A percentile compares a stretch with the other conserved stretches of the same genome.
Conservation (phyloP, 2,888 invertebrate species). For the Chymomyza caudatula region DNA sequence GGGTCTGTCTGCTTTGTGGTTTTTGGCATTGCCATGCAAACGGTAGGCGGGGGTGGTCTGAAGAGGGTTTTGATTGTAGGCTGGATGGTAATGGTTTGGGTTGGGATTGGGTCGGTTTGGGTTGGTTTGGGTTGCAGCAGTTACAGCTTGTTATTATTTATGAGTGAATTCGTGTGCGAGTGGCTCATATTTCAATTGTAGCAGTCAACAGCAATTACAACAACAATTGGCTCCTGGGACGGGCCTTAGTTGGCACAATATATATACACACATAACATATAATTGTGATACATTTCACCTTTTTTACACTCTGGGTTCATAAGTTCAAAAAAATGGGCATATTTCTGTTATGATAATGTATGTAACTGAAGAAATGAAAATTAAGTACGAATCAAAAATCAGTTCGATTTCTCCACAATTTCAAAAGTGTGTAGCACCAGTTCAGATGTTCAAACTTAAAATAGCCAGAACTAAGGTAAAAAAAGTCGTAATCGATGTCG, state of each 20-base stretch:
- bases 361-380: not conserved
- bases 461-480: too few relatives aligned
- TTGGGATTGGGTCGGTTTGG: not conserved
- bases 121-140: constrained; percentile 20
- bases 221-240: not conserved
- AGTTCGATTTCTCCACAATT: too few relatives aligned
- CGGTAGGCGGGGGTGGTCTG: not conserved
- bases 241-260: not conserved
- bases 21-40: constrained; percentile 1
- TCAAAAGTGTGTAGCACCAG: too few relatives aligned
- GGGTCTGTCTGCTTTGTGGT: constrained; percentile 60
- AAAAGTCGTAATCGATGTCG: too few relatives aligned
- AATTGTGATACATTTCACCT: constrained; percentile 71
- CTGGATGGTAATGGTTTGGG: too few relatives aligned
- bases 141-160: constrained; percentile 67
- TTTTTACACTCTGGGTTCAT: not conserved
- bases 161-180: constrained; percentile 39
- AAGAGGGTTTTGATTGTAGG: not conserved
- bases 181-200: constrained; percentile 63
- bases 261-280: constrained; percentile 29
- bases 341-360: not conserved
- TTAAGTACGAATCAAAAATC: too few relatives aligned
- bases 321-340: not conserved
- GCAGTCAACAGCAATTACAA: constrained; percentile 5
- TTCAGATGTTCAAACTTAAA: too few relatives aligned